These are phyloP conservation scores for Dexiosoma caninum DNA, from an alignment of 2,888 invertebrate genomes.

Conservation along the genomic window DNA sequence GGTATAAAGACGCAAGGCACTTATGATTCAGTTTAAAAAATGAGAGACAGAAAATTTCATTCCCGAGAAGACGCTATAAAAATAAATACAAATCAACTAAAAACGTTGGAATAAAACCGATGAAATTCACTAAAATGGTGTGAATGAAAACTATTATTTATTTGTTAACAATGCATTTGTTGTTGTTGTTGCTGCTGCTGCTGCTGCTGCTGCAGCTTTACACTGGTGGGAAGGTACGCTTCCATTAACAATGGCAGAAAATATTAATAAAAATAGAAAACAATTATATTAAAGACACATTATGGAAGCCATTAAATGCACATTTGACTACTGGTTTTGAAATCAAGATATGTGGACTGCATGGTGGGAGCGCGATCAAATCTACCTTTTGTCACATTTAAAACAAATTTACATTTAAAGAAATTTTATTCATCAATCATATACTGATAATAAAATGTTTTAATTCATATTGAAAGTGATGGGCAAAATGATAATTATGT, in stretches of 20 bases:
- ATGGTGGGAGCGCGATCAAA: slow-evolving; percentile 20
- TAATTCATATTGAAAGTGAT: no score
- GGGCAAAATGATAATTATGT: no score
- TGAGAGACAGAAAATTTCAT: background rate
- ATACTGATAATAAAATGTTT: background rate
- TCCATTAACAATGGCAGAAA: slow-evolving; percentile 26
- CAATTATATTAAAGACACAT: slow-evolving; percentile 69
- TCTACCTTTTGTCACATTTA: background rate
- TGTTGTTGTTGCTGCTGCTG: slow-evolving; percentile 4
- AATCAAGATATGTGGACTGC: slow-evolving; percentile 25
- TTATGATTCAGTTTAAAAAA: slow-evolving; percentile 48
- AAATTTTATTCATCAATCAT: background rate
- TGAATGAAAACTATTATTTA: slow-evolving; percentile 43
- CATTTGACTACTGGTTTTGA: slow-evolving; percentile 76
- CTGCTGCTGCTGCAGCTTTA: background rate
- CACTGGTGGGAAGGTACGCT: background rate
- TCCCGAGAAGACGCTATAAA: background rate
- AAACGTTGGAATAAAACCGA: slow-evolving; percentile 23
- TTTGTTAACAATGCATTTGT: slow-evolving; percentile 4
- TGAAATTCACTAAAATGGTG: slow-evolving; percentile 23
- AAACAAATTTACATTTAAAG: background rate
- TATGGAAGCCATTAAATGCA: slow-evolving; percentile 74
- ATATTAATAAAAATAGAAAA: background rate
- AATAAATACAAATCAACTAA: slow-evolving; percentile 11
- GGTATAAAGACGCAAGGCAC: slow-evolving; percentile 54